These are phyloP conservation scores for Panagrolaimus sp. DNA, from an alignment of 1,140 invertebrate genomes.

Conservation along the genomic window DNA sequence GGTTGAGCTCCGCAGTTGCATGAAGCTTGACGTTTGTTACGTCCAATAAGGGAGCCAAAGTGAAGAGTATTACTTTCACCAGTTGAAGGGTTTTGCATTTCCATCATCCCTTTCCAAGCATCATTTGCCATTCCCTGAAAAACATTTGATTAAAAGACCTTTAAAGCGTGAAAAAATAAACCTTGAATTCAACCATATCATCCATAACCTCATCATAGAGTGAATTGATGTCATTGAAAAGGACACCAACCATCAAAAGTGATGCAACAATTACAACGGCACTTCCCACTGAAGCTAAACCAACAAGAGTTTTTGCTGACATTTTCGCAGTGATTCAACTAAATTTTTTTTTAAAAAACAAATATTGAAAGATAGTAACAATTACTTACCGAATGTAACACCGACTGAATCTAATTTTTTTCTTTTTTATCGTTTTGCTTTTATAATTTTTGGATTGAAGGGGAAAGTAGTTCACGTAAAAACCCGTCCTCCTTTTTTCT, in stretches of 20 bases:
- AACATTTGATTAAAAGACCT: no score
- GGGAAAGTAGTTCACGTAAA: no score
- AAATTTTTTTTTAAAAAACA: background rate
- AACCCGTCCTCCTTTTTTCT: no score
- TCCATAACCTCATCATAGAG: slow-evolving; percentile 31
- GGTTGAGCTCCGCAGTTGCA: slow-evolving; percentile 28
- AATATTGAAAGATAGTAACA: background rate
- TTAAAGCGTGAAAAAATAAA: no score
- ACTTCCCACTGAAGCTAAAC: slow-evolving; percentile 15
- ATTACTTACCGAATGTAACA: slow-evolving; percentile 4
- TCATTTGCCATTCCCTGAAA: slow-evolving; percentile 46
- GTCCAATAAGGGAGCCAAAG: slow-evolving; percentile 25
- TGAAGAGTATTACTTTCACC: slow-evolving; percentile 10
- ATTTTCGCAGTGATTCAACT: background rate
- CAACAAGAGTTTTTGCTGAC: slow-evolving; percentile 11
- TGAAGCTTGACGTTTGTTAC: slow-evolving; percentile 29
- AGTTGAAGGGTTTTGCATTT: slow-evolving; percentile 1
- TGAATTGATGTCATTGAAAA: slow-evolving; percentile 34
- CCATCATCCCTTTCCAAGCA: slow-evolving; percentile 46
- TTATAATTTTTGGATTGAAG: no score
- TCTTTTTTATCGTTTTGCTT: no score
- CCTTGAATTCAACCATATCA: slow-evolving; percentile 37
- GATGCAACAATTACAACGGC: slow-evolving; percentile 30
- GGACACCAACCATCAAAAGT: slow-evolving; percentile 27
- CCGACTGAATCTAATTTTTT: slow-evolving; percentile 6